These are phyloP conservation scores for Calameuta idolon DNA, from an alignment of 2,888 invertebrate species.

Conservation along the genomic window DNA sequence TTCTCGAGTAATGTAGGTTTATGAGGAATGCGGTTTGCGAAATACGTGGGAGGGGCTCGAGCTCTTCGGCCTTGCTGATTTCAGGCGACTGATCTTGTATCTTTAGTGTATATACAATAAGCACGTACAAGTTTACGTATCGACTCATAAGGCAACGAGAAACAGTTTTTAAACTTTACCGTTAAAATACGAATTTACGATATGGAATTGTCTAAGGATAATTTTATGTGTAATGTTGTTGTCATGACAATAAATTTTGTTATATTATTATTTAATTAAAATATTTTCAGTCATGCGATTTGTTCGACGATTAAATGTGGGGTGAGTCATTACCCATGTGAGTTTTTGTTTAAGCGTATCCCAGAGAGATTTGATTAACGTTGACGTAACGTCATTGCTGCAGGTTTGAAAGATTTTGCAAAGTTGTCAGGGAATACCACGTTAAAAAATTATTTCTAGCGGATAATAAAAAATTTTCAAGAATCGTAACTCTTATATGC, in stretches of 20 bases:
- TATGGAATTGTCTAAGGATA: background rate
- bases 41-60: constrained; percentile 17
- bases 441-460: no score
- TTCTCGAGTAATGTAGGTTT: constrained; percentile 4
- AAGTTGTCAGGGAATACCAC: no score
- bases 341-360: no score
- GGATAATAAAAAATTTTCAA: no score
- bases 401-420: no score
- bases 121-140: background rate
- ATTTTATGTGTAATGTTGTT: background rate
- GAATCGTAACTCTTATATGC: no score
- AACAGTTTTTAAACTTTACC: background rate
- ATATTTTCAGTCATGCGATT: no score
- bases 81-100: background rate
- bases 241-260: background rate
- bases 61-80: constrained; percentile 11
- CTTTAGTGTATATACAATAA: background rate
- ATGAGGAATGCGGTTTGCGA: constrained; percentile 17
- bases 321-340: no score
- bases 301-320: no score
- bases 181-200: background rate
- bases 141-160: background rate
- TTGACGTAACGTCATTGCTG: no score
- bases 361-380: no score
- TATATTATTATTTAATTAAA: no score